Conservation (phyloP, 2,797 vertebrate genomes). For the Sebastes kiyomatsui region DNA sequence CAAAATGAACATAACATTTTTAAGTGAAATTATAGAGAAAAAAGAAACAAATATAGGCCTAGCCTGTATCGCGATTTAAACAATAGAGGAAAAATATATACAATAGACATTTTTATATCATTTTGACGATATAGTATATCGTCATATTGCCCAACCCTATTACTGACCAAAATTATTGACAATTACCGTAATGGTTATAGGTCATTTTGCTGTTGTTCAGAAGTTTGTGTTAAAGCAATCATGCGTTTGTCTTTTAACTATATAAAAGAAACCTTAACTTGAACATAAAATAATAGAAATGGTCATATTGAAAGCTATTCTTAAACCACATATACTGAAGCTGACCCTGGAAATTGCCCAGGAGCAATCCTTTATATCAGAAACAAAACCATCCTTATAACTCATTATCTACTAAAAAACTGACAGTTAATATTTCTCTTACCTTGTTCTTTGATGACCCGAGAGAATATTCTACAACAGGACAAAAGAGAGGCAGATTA, state of each 20-base stretch:
- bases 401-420: not conserved
- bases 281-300: not conserved
- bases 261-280: not conserved
- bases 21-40: no score
- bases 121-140: no score
- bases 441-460: slow-evolving; percentile 93
- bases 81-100: no score
- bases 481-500: slow-evolving; percentile 16
- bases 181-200: not conserved
- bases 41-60: no score
- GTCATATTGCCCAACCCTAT: no score
- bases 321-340: not conserved
- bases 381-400: not conserved
- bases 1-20: no score
- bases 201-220: not conserved
- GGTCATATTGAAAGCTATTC: not conserved
- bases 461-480: slow-evolving; percentile 89
- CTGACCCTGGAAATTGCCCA: not conserved
- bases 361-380: not conserved
- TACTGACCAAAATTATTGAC: no score
- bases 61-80: no score
- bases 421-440: slow-evolving; percentile 49
- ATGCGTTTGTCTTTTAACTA: not conserved
- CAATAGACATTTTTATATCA: no score
- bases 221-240: not conserved